These are phyloP conservation scores for Eumaeus atala DNA, from an alignment of 1,140 invertebrate genomes.

Conservation along the genomic window DNA sequence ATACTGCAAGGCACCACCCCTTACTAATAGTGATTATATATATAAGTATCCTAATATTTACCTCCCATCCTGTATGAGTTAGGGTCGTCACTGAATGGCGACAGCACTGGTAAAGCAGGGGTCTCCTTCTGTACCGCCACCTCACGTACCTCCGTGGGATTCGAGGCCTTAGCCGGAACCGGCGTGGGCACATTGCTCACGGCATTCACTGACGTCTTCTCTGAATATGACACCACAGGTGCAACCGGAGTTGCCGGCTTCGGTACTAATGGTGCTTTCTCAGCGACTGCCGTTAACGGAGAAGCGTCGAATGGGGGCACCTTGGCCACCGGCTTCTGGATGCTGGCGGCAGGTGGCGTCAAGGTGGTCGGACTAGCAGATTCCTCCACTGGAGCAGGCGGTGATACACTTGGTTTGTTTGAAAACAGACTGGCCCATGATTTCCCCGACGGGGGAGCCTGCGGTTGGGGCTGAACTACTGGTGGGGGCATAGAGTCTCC, in stretches of 20 bases:
- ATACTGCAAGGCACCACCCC: no score
- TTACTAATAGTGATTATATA: no score
- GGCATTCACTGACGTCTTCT: slow-evolving; percentile 65
- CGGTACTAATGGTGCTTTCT: slow-evolving; percentile 39
- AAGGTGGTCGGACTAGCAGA: slow-evolving; percentile 47
- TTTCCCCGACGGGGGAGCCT: slow-evolving; percentile 51
- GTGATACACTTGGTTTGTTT: slow-evolving; percentile 38
- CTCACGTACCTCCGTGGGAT: slow-evolving; percentile 47
- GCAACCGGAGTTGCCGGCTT: slow-evolving; percentile 25
- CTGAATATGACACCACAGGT: slow-evolving; percentile 58
- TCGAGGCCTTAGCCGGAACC: slow-evolving; percentile 41
- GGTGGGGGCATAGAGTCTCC: slow-evolving; percentile 45
- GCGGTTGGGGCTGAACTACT: slow-evolving; percentile 45
- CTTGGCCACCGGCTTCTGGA: slow-evolving; percentile 75
- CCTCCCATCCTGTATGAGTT: slow-evolving; percentile 80
- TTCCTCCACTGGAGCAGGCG: slow-evolving; percentile 37
- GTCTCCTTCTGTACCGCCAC: slow-evolving; percentile 45
- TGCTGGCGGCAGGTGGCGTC: slow-evolving; percentile 35
- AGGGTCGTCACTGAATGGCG: slow-evolving; percentile 74
- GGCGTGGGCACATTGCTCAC: slow-evolving; percentile 38
- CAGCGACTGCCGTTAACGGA: slow-evolving; percentile 38
- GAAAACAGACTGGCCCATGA: slow-evolving; percentile 72
- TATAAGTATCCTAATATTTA: slow-evolving; percentile 41
- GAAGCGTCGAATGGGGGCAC: slow-evolving; percentile 75
- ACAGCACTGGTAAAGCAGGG: slow-evolving; percentile 51